These are phyloP conservation scores for Engystomops pustulosus DNA, from an alignment of 2,113 vertebrate species.

Conservation along the genomic window DNA sequence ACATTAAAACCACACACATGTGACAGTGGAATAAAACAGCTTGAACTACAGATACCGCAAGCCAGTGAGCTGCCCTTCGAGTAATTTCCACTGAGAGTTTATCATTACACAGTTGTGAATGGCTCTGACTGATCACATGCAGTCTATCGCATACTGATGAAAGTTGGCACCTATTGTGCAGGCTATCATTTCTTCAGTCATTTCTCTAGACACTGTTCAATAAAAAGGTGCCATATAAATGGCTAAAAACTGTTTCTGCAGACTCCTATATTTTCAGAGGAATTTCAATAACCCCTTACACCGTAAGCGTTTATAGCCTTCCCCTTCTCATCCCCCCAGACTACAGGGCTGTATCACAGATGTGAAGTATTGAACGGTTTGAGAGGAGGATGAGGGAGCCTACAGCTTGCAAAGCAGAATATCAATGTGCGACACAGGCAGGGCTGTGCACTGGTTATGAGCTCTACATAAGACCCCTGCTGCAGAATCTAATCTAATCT, in stretches of 20 bases:
- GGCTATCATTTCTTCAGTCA: slow-evolving; percentile 44
- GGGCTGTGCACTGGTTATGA: slow-evolving; percentile 48
- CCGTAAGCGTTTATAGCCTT: slow-evolving; percentile 23
- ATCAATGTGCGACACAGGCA: slow-evolving; percentile 54
- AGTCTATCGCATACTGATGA: slow-evolving; percentile 56
- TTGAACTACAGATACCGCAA: slow-evolving; percentile 34
- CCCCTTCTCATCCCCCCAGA: neutral
- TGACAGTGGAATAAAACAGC: slow-evolving; percentile 37
- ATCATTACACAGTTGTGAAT: slow-evolving; percentile 55
- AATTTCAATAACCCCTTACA: slow-evolving; percentile 42
- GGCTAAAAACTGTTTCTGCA: slow-evolving; percentile 41
- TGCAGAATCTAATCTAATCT: slow-evolving; percentile 58
- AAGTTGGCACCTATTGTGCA: slow-evolving; percentile 37
- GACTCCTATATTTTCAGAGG: slow-evolving; percentile 46
- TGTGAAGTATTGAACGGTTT: slow-evolving; percentile 54
- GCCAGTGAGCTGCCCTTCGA: slow-evolving; percentile 43
- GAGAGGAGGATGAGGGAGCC: slow-evolving; percentile 39
- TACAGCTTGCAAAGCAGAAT: slow-evolving; percentile 51
- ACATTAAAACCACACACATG: slow-evolving; percentile 53
- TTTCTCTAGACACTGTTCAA: slow-evolving; percentile 43
- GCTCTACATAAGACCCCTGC: slow-evolving; percentile 57
- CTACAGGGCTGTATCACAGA: slow-evolving; percentile 45
- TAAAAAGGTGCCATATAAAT: slow-evolving; percentile 52
- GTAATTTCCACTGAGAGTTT: slow-evolving; percentile 56
- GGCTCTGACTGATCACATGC: slow-evolving; percentile 49